Evolutionary conservation across 1,140 invertebrate genomes (phyloP), one percentile per base, ranked within the genome.

Genomic region (Bombus soroeensis): DNA sequence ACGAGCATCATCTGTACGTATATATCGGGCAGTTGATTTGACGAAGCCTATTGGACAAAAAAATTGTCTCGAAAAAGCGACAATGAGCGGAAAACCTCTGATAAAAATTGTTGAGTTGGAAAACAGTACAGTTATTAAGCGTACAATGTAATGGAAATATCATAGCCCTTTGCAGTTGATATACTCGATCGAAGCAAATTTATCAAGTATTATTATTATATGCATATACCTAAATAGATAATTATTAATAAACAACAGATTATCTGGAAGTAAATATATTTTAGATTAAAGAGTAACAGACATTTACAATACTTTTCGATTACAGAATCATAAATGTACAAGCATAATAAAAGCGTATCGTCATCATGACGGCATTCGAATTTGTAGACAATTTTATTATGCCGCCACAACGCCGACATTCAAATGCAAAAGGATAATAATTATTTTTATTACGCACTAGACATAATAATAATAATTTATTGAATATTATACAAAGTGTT

Each of bases 381-480:
- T 12, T 71, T 37, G 4, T 39, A 25, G 25, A 71, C 4, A 39
- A 39, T 18, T 39, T 37, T 39, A 25, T 32, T 39, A 28, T 39
- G 25, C 34, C 37, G 25, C 15, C 68, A 71, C 5, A 71, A 12
- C 8, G 37, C 4, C 25, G 37, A 39, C 6, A 71, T 71, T 71
- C 10, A 25, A 39, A 70, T 70, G 68, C 34, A 71, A 71, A 71
- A 39, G 25, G 37, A 71, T 43, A 70, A 32, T 53, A 43, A 80
- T 80, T 80, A 53, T 34, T 43, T 37, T 79, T 37, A 22, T 70
- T 53, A 32, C 64, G 47, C 13, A 32, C 22, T 70, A 70, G 15
- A 37, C 32, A 68, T 71, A 81, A 81, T 71, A 18, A 71, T 34
- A 37, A 81, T 71, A 53, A 53, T 81, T 37, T 43, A 71, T 71